Evolutionary conservation across 1,140 invertebrate genomes (phyloP), one percentile per base, ranked within the genome.

Genomic region (Drosophila seguyi): DNA sequence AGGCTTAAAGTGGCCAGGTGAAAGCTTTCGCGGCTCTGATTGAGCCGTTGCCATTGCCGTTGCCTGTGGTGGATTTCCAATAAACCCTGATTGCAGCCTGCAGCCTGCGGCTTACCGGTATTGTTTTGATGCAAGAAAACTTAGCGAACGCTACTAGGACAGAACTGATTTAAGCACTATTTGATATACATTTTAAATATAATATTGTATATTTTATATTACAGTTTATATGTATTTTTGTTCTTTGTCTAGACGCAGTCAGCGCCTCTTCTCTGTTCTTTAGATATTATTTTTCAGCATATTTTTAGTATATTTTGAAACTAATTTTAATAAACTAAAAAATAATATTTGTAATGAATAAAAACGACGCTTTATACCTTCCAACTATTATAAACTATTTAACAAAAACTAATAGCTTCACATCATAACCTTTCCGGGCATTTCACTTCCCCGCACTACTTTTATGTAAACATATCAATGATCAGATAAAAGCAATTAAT

Each of bases 1-100:
- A 87, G 71, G 16, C 53, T 45, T 22, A 58, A 72, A 71, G 18
- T 57, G 41, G 67, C 50, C 22, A 56, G 31, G 25, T 36, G 6
- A 34, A 68, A 66, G 55, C 60, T 71, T 50, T 62, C 20, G 45
- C 44, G 75, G 36, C 34, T 59, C 47, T 36, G 39, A 45, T 55
- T 47, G 52, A 55, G 52, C 31, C 14, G 57, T 38, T 20, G 25
- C 47, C 27, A 13, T 34, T 34, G 10, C 31, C 14, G 2, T 62
- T 45, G n/a, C 42, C 58, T 6, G 14, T 47, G 31, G 42, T 36
- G 57, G 14, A 34, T 60, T 36, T n/a, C n/a, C 29, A 14, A 36
- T 10, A 53, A 73, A 29, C 53, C 29, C 25, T 44, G 42, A 48
- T 60, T 41, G 55, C 16, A 41, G 6, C 20, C 31, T 5, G 20